Evolutionary conservation across 2,113 vertebrate species (phyloP).

Genomic region (Brienomyrus brachyistius): DNA sequence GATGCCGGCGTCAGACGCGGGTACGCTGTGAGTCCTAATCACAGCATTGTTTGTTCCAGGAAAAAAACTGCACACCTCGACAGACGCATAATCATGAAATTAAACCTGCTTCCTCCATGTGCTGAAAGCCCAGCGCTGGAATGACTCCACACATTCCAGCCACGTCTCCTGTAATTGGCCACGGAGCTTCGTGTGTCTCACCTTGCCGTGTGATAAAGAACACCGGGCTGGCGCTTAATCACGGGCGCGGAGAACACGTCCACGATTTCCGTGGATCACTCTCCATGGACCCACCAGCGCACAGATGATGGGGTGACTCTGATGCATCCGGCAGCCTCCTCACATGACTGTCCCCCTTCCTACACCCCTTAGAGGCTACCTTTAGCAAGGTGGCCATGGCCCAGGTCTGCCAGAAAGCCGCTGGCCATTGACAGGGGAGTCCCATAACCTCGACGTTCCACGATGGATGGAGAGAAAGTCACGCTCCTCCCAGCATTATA

Average conservation of each 20-base stretch:
- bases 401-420: not conserved
- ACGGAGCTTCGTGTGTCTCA: not conserved
- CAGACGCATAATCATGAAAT: slow-evolving; percentile 1
- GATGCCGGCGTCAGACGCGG: not conserved
- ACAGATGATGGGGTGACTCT: not conserved
- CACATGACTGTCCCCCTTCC: not conserved
- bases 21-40: not conserved
- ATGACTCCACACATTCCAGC: not conserved
- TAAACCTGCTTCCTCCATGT: not conserved
- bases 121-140: not conserved
- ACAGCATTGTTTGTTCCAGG: not conserved
- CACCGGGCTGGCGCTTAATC: not conserved
- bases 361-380: not conserved
- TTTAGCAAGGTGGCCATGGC: not conserved
- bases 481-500: not conserved
- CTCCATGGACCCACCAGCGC: not conserved
- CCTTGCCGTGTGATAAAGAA: not conserved
- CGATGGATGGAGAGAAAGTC: not conserved
- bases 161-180: not conserved
- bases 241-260: not conserved
- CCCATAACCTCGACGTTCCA: not conserved
- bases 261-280: not conserved
- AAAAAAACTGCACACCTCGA: slow-evolving; percentile 5
- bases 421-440: not conserved
- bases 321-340: not conserved